These are phyloP conservation scores for Xenopus laevis DNA, from an alignment of 2,113 vertebrate genomes.

Conservation along the genomic window DNA sequence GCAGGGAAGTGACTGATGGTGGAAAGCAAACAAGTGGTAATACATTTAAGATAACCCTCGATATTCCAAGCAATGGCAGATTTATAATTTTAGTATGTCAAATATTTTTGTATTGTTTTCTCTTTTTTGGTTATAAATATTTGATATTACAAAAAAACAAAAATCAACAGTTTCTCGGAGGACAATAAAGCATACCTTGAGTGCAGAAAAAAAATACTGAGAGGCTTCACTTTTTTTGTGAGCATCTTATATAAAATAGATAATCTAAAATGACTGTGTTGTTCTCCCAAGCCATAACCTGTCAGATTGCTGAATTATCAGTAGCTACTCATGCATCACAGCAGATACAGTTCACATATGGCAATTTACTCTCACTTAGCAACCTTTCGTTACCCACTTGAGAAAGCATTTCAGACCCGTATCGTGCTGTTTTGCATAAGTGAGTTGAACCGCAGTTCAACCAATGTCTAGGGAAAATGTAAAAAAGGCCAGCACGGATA, in stretches of 20 bases:
- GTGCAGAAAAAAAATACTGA: background rate
- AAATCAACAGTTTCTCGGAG: background rate
- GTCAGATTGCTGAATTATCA: conserved; percentile 57
- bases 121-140: no score
- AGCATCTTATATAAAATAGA: conserved; percentile 37
- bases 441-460: conserved; percentile 51
- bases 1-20: no score
- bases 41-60: no score
- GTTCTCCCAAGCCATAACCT: conserved; percentile 53
- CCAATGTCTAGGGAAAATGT: conserved; percentile 52
- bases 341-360: conserved; percentile 54
- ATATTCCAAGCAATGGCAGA: no score
- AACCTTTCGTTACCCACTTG: conserved; percentile 51
- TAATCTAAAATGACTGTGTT: conserved; percentile 53
- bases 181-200: conserved; percentile 3
- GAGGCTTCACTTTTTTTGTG: background rate
- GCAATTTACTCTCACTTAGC: conserved; percentile 47
- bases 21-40: no score
- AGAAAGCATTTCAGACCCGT: conserved; percentile 49
- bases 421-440: conserved; percentile 50
- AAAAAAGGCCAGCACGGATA: conserved; percentile 49
- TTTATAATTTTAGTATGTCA: no score
- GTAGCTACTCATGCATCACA: conserved; percentile 57
- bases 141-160: no score
- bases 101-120: no score